Conservation (phyloP, 1,140 invertebrate genomes). For the Drosophila nannoptera region DNA sequence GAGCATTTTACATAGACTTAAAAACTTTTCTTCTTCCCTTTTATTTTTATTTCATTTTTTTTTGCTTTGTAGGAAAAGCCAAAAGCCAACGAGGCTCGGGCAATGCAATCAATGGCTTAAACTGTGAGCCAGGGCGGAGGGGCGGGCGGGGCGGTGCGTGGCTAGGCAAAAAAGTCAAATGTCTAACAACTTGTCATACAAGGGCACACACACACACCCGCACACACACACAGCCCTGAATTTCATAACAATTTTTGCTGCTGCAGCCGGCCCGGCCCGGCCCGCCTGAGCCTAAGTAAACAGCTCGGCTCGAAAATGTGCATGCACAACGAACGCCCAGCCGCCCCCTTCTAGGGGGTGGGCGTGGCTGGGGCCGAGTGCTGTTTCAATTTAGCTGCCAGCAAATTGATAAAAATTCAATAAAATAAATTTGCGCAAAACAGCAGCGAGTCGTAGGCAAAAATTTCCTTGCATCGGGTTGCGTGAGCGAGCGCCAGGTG, state of each 20-base stretch:
- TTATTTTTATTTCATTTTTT: not conserved
- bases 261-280: conserved; percentile 15
- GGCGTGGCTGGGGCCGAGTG: conserved; percentile 1
- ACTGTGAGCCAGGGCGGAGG: conserved; percentile 21
- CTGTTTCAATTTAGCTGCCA: conserved; percentile 50
- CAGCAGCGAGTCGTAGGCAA: not conserved
- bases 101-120: conserved; percentile 74
- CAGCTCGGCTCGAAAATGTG: conserved; percentile 45
- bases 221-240: conserved; percentile 30
- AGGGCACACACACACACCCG: conserved; percentile 22
- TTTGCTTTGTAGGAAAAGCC: conserved; percentile 32
- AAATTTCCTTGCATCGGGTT: not conserved
- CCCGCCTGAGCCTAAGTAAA: conserved; percentile 45
- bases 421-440: conserved; percentile 51
- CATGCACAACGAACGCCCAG: conserved; percentile 48
- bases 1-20: conserved; percentile 65
- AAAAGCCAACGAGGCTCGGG: conserved; percentile 53
- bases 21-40: conserved; percentile 36
- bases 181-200: conserved; percentile 72
- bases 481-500: conserved; percentile 17
- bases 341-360: too few relatives aligned
- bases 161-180: conserved; percentile 51
- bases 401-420: conserved; percentile 73
- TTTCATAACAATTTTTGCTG: conserved; percentile 68
- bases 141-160: conserved; percentile 7